Evolutionary conservation across 2,888 invertebrate species (phyloP), one percentile per base, ranked within the genome.

Genomic region (Beris chalybata): DNA sequence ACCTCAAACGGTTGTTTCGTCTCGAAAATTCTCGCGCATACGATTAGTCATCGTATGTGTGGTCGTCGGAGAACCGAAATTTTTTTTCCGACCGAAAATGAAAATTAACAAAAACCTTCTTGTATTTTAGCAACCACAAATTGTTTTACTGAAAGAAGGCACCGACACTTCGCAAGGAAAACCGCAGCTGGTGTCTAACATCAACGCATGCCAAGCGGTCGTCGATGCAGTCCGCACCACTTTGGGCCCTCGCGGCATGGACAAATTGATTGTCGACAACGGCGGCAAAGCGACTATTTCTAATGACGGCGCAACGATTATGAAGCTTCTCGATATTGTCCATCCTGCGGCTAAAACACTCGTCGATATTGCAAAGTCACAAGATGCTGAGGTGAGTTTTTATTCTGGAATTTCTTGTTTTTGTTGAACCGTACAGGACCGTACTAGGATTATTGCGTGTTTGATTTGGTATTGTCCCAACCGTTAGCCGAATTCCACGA

Each of bases 341-440:
- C 99, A 99, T 81, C 99, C 99, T 0, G 99, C 99, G 29, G 99
- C 97, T 0, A 96, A 93, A 81, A 97, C 95, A 0, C 82, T 99
- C 71, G 98, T 99, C 4, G 99, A 99, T 77, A 99, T 99, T 73
- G 99, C 99, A 29, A 97, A 96, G 79, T 98, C 98, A 48, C 99
- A 99, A 80, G 97, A 97, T 85, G 95, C 95, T 31, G 97, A 97
- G 89, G 97, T 92, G 77, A 81, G 74, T 68, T 38, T 7, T 38
- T 9, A 32, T 32, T 38, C 3, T 38, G 1, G 3, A 38, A 38
- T 38, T 3, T 2, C 22, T 22, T 22, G 22, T 22, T 22, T 22
- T 22, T 22, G 22, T 22, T 22, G 22, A 22, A 22, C 22, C 22
- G 22, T 22, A 22, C 22, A 22, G 22, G 3, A 3, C 22, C 22